Evolutionary conservation across 2,113 vertebrate species (phyloP), one percentile per base, ranked within the genome.

Genomic region (Ictalurus punctatus): DNA sequence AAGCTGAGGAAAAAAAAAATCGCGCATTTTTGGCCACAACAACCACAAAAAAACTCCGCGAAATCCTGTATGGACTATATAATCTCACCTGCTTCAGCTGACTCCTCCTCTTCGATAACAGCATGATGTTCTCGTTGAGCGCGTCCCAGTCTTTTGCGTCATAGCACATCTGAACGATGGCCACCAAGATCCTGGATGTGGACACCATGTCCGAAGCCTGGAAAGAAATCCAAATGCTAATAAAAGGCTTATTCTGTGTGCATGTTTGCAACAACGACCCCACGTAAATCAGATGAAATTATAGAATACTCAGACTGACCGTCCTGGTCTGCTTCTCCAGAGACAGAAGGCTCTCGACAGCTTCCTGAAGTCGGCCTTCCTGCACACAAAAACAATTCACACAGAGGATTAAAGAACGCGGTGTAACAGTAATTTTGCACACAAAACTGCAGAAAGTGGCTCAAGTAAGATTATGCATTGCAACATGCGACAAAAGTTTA

Each of bases 181-280:
- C 98, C 91, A 99, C 98, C 79, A 99, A 95, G 93, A 99, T 99
- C 65, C 97, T 96, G 83, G 98, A 99, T 16, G 98, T 99, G 34
- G 98, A 99, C 88, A 98, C 94, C 98, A 99, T 99, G 91, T 99
- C 98, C 58, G 98, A 99, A 65, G 98, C 98, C 98, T 99, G 92
- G 78, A 19, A n/a, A 48, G 78, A 16, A 59, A 44, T 83, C 30
- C 17, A 17, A 4, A 17, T 13, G 40, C 34, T 84, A 59, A 59
- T 23, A 37, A 63, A 83, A 23, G 10, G 4, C 9, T 40, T 59
- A 34, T 34, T 21, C 27, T 7, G 54, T 56, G 78, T 30, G n/a
- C 19, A 21, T 6, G 9, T 56, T 19, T 0, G 9, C 12, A 6
- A 48, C 0, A 21, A 76, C 0, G 6, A 0, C 7, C 0, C 74